Base-by-base conservation (phyloP, 2,113 vertebrate species). In the Nothobranchius furzeri region DNA sequence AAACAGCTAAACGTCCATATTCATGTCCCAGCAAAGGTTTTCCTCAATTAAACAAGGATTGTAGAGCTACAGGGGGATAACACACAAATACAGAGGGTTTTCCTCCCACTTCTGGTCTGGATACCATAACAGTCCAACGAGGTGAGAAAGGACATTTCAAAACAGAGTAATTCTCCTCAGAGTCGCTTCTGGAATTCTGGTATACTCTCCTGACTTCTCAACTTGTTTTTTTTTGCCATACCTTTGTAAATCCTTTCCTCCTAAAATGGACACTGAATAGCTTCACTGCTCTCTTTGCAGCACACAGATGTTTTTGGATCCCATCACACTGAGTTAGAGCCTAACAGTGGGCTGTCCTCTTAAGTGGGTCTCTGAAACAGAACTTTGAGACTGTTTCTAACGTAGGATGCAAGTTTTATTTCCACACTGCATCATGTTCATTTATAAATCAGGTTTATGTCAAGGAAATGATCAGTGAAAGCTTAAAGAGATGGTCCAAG, bases 111-210 rank as follows among this genome's bases (percentile, higher is more conserved):
- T 68, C 74, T 79, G 61, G 64, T 61, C 60, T 57, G 49, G 85
- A 90, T 83, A 51, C 84, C 75, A 67, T 76, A 64, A 76, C 50
- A 85, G 88, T 84, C 58, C 20, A 25, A 55, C 0, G 75, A 87
- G 89, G 85, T 91, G 80, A 90, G 47, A 83, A 59, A 88, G 87
- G 89, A 85, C 89, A 90, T 63, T 60, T 24, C 57, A 58, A 66
- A 65, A 42, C 17, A 17, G 70, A 82, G 76, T 83, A 86, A 86
- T 89, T 86, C 85, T 85, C 65, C 86, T 84, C 64, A 35, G 50
- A 59, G 67, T 50, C 53, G 78, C 60, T 73, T 68, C 14, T 83
- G 85, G 85, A 90, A 88, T 88, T 86, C 78, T 84, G 83, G 87
- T 89, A 54, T 40, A 51, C 63, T 79, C 70, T 67, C 24, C 57